Evolutionary conservation across 2,797 vertebrate species (phyloP).

Genomic region (Diceros bicornis): DNA sequence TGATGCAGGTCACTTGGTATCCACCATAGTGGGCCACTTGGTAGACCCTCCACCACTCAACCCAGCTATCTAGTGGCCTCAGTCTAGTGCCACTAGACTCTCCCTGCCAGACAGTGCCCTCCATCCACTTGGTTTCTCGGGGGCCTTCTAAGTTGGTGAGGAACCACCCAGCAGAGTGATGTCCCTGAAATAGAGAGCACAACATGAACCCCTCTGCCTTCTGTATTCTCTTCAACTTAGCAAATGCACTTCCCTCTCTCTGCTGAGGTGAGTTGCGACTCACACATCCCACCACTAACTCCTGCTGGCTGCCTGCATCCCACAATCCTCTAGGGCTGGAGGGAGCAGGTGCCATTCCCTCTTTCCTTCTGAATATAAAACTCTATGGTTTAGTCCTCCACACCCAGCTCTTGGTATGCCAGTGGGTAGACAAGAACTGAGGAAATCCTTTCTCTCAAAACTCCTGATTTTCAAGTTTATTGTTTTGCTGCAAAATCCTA

Average conservation of each 20-base stretch:
- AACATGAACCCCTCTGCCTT: not conserved
- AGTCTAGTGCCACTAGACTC: not conserved
- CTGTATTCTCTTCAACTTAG: not conserved
- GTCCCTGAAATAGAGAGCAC: not conserved
- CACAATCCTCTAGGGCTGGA: not conserved
- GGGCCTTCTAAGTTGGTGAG: not conserved
- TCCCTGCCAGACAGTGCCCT: not conserved
- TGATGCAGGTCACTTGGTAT: not conserved
- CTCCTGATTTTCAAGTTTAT: not conserved
- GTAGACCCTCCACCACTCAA: not conserved
- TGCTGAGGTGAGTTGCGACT: not conserved
- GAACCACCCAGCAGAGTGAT: not conserved
- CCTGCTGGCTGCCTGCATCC: not conserved
- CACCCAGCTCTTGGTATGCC: not conserved
- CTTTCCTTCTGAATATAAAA: not conserved
- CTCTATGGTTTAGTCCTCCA: not conserved
- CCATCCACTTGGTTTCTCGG: not conserved
- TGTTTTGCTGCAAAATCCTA: not conserved
- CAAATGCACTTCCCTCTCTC: rapidly evolving
- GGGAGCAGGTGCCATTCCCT: not conserved
- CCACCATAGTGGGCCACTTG: not conserved
- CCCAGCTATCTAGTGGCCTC: not conserved
- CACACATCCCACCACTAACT: not conserved
- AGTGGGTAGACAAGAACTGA: not conserved
- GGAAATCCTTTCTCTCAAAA: not conserved